Base-by-base conservation (phyloP, 2,797 vertebrate genomes). In the Eidolon dupreanum region DNA sequence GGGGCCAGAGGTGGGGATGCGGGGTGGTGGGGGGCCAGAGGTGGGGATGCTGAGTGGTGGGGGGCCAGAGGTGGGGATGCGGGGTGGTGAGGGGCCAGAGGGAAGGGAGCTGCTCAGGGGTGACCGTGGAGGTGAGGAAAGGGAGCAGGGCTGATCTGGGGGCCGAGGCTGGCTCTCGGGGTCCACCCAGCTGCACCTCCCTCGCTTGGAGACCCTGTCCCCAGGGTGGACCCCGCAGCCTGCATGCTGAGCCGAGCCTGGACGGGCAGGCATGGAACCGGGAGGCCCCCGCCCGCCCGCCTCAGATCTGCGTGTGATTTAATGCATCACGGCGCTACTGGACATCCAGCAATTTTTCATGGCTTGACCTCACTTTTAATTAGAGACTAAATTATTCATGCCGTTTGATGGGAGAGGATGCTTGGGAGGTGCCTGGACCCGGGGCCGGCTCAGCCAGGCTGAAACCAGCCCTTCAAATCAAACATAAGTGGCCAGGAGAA, bases 331-430 rank as follows among this genome's bases (percentile, higher is more conserved):
- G 46, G 97, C 46, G 96, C 97, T 98, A 98, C 98, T 90, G 98
- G 97, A 98, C 98, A 95, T 97, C 97, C 98, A 97, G 98, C 98
- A 98, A 97, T 99, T 99, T 98, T 98, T 99, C 99, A 99, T 98
- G 98, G 98, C 99, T 98, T 99, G 99, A 99, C 98, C 99, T 99
- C 98, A 99, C 98, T 99, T 99, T 99, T 99, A 99, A 99, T 99
- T 99, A 99, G 99, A 98, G 99, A 98, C 98, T 99, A 98, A 99
- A 99, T 99, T 99, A 99, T 99, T 99, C 99, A 99, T 99, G 98
- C 97, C 89, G 10, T 98, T 98, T 98, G 98, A 98, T 98, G 98
- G 98, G 98, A 98, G 98, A 98, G 95, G 91, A 97, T 78, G 98
- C 98, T 79, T 49, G 90, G 94, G 98, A 97, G 96, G 95, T 83